Conservation (phyloP, 2,888 invertebrate genomes). For the Calliopum simillimum region DNA sequence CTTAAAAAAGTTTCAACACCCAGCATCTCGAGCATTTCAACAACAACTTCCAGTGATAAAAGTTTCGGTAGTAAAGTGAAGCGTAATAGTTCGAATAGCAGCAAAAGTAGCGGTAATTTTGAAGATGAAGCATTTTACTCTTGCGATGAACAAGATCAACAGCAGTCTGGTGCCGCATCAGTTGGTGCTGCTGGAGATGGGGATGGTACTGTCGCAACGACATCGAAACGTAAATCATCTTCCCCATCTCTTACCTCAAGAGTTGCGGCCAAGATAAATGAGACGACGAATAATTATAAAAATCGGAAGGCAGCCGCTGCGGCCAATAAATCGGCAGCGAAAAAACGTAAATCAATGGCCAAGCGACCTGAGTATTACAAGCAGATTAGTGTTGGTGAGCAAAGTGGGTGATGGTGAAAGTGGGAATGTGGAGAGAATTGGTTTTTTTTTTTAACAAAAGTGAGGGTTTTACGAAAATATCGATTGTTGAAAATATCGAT, state of each 20-base stretch:
- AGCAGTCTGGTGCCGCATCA: not conserved
- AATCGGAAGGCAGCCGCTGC: constrained; percentile 54
- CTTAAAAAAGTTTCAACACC: not conserved
- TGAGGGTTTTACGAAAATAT: too few species aligned
- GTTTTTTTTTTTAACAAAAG: too few species aligned
- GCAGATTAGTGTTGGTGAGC: constrained; percentile 63
- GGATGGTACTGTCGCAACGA: constrained; percentile 12
- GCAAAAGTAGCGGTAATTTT: constrained; percentile 52
- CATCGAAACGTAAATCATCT: constrained; percentile 50
- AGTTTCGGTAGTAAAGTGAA: constrained; percentile 41
- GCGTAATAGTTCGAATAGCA: constrained; percentile 52
- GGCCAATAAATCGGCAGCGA: constrained; percentile 49
- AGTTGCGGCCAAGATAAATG: constrained; percentile 63
- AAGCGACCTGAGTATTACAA: constrained; percentile 58
- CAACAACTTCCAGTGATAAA: not conserved
- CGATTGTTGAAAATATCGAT: too few species aligned
- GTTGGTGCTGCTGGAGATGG: constrained; percentile 16
- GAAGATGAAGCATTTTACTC: constrained; percentile 53
- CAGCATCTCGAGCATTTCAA: not conserved
- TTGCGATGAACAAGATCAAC: constrained; percentile 48
- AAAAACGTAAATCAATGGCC: constrained; percentile 54
- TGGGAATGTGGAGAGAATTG: too few species aligned
- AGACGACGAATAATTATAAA: constrained; percentile 60
- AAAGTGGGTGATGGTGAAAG: not conserved
- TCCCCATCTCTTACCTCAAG: constrained; percentile 64